Evolutionary conservation across 2,797 vertebrate species (phyloP), one percentile per base, ranked within the genome.

Genomic region (Typhlichthys eigenmanni): DNA sequence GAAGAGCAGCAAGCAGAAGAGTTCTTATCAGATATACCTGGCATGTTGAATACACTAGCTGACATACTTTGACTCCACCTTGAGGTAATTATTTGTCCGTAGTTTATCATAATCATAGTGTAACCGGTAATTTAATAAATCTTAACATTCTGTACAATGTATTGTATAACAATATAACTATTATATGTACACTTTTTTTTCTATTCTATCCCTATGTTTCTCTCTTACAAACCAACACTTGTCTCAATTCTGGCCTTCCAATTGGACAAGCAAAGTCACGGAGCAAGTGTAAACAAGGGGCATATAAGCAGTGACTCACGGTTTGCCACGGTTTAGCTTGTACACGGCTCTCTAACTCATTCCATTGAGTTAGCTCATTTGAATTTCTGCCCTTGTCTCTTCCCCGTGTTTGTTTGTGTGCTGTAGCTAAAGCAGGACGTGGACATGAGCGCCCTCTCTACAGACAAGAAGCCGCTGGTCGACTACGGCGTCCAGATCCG

Each of bases 401-500:
- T 13, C 58, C 34, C 12, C 59, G 10, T 46, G 32, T 55, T 4
- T 46, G 32, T 55, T 1, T 43, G 62, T 66, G 58, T 34, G 52
- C 59, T 2, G 6, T 14, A 57, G 8, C 5, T 38, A 38, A 38
- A 38, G 34, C 34, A 38, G 81, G 76, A 85, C 83, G 85, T 69
- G 63, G 76, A 61, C 77, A 93, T 93, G 92, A 93, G 83, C 70
- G 64, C 85, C 12, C 80, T 92, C 29, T 92, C 92, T 72, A 76
- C 86, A 0, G 95, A 97, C 79, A 91, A 89, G 81, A 94, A 92
- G 78, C 86, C 71, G 9, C 94, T 88, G 0, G 85, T 97, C 74
- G 96, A 97, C 80, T 95, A 97, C 0, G 97, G 97, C 0, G 95
- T 98, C 57, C 97, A 98, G 88, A 98, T 98, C 77, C 95, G 97